Evolutionary conservation across 2,888 invertebrate genomes (phyloP).

Genomic region (Aproaerema taeniolella): DNA sequence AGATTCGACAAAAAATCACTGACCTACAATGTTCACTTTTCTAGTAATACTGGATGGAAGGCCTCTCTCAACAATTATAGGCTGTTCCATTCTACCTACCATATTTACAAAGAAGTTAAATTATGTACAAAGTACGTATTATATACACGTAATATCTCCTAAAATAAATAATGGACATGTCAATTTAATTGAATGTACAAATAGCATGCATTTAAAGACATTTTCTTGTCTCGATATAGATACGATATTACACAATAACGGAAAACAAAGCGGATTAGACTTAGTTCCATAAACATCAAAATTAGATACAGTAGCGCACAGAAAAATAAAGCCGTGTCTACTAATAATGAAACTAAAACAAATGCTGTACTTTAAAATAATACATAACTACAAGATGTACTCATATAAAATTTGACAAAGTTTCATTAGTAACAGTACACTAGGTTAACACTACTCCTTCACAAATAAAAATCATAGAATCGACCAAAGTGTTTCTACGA

Average conservation of each 20-base stretch:
- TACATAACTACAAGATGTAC: neutral
- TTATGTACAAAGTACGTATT: constrained; percentile 63
- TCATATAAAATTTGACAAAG: neutral
- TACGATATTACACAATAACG: constrained; percentile 25
- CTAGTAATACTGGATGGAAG: constrained; percentile 67
- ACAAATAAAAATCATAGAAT: too few relatives aligned
- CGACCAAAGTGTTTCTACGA: too few relatives aligned
- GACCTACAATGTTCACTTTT: constrained; percentile 48
- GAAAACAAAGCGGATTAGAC: neutral
- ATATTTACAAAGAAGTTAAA: constrained; percentile 54
- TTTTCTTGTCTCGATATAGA: constrained; percentile 39
- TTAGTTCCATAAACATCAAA: neutral
- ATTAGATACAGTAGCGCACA: too few relatives aligned
- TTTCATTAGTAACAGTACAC: neutral
- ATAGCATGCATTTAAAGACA: constrained; percentile 53
- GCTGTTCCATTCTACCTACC: constrained; percentile 41
- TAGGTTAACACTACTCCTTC: constrained; percentile 1
- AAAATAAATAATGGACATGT: constrained; percentile 72
- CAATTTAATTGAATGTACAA: constrained; percentile 69
- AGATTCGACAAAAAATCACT: too few relatives aligned
- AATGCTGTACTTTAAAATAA: constrained; percentile 4
- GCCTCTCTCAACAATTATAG: constrained; percentile 33
- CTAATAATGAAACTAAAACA: constrained; percentile 2
- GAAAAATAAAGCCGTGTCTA: constrained; percentile 1
- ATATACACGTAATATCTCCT: constrained; percentile 60